phyloP scores from a whole-genome alignment of 2,888 invertebrate species.

The Lepas anatifera region DNA sequence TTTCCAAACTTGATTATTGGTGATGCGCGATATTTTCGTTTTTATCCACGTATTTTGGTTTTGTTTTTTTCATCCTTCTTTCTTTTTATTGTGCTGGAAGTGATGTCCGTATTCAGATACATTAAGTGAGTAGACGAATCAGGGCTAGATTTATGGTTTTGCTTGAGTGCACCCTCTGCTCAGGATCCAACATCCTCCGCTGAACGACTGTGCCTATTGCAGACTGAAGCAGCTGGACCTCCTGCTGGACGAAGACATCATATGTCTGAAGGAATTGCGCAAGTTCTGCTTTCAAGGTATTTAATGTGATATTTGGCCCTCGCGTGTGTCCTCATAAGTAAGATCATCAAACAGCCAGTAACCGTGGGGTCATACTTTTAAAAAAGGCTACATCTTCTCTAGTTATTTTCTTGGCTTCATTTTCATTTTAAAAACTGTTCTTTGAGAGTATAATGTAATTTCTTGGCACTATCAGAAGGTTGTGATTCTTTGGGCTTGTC shows the following conservation, averaged over 20 bases:
- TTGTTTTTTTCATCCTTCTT: too few relatives aligned
- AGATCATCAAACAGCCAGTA: too few relatives aligned
- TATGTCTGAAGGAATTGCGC: constrained; percentile 5
- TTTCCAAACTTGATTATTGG: too few relatives aligned
- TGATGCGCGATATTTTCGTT: too few relatives aligned
- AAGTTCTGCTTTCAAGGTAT: constrained; percentile 15
- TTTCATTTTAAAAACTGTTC: background rate
- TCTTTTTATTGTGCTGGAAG: background rate
- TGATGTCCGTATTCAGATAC: background rate
- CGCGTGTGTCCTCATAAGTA: background rate
- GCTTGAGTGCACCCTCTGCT: background rate
- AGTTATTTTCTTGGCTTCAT: background rate
- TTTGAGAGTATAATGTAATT: too few relatives aligned
- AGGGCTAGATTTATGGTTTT: background rate
- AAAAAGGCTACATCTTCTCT: background rate
- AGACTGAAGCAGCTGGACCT: constrained; percentile 13
- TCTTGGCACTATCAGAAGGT: too few relatives aligned
- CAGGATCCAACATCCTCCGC: background rate
- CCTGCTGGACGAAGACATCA: constrained; percentile 12
- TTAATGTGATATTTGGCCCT: background rate
- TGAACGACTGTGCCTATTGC: background rate
- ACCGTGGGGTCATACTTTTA: background rate
- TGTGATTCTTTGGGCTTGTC: too few relatives aligned
- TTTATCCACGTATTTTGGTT: too few relatives aligned
- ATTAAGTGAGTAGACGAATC: background rate